phyloP scores from a whole-genome alignment of 2,113 vertebrate species.

The Macrotus californicus region DNA sequence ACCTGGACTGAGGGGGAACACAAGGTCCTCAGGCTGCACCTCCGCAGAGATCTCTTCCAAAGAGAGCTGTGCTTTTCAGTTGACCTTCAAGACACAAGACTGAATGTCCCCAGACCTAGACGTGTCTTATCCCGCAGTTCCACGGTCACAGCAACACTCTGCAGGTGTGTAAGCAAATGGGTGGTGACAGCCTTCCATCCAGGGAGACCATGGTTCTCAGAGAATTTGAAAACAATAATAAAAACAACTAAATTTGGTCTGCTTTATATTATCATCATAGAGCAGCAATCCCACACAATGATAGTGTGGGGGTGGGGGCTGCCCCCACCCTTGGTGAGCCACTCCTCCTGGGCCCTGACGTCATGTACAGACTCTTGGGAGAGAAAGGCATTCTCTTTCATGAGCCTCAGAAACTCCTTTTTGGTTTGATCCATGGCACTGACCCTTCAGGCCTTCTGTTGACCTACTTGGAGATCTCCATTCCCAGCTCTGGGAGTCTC shows the following conservation, averaged over 20 bases:
- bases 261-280: not conserved
- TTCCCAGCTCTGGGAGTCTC: not conserved
- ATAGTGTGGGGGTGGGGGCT: not conserved
- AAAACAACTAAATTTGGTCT: not conserved
- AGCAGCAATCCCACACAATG: not conserved
- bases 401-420: not conserved
- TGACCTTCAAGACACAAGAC: not conserved
- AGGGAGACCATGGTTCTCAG: not conserved
- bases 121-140: not conserved
- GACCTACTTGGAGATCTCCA: not conserved
- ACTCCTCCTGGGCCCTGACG: not conserved
- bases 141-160: not conserved
- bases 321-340: not conserved
- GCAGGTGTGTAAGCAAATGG: not conserved
- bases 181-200: not conserved
- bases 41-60: not conserved
- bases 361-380: not conserved
- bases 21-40: not conserved
- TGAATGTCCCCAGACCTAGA: not conserved
- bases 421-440: not conserved
- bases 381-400: not conserved
- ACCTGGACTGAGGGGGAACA: not conserved
- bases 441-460: not conserved
- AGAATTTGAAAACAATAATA: not conserved
- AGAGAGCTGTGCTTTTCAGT: not conserved